Conservation (phyloP, 1,140 invertebrate species). For the Drosophila pandora region DNA sequence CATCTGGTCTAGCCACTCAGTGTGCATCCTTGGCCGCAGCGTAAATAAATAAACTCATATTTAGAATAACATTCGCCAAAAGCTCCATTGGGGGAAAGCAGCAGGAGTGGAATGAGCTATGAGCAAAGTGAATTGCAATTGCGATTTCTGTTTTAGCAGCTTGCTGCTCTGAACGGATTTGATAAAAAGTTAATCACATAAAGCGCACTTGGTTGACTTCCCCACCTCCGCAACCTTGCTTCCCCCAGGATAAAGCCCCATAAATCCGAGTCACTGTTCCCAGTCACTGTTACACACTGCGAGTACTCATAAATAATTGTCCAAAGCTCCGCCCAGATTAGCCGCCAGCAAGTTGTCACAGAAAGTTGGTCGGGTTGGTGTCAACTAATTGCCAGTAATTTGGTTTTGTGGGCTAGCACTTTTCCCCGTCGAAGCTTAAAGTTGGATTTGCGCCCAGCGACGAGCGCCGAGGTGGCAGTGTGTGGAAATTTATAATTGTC, state of each 20-base stretch:
- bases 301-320: conserved; percentile 57
- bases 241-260: conserved; percentile 3
- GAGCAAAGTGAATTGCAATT: conserved; percentile 34
- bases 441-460: conserved; percentile 1
- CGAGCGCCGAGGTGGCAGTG: conserved; percentile 3
- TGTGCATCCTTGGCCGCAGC: conserved; percentile 51
- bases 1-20: conserved; percentile 38
- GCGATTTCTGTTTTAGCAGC: conserved; percentile 30
- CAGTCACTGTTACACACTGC: conserved; percentile 15
- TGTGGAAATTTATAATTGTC: conserved; percentile 46
- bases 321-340: conserved; percentile 48
- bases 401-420: conserved; percentile 42
- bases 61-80: conserved; percentile 64
- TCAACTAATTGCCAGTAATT: conserved; percentile 54
- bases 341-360: conserved; percentile 45
- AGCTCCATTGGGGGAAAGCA: conserved; percentile 14
- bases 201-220: conserved; percentile 46
- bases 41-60: conserved; percentile 69
- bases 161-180: conserved; percentile 43
- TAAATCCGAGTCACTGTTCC: conserved; percentile 36
- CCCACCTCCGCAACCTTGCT: neutral
- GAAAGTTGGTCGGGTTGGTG: conserved; percentile 43
- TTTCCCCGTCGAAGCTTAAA: conserved; percentile 4
- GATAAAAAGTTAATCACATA: conserved; percentile 56
- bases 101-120: neutral